Evolutionary conservation across 2,888 invertebrate species (phyloP), one percentile per base, ranked within the genome.

Genomic region (Hirtodrosophila trivittata): DNA sequence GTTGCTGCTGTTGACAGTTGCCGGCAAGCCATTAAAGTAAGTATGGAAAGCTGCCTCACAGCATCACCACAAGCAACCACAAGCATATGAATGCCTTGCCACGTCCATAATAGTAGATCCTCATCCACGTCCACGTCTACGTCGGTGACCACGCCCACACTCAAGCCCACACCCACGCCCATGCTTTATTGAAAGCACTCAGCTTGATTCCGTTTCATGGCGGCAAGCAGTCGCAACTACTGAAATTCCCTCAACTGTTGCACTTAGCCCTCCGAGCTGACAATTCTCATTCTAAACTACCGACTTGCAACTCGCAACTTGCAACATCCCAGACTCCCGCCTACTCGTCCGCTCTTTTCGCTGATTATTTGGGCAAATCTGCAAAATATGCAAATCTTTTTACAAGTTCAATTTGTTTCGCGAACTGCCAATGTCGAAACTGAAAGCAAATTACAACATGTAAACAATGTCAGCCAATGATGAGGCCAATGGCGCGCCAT

Each of bases 321-420:
- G 26, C 59, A 33, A 37, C 25, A 30, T 16, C 9, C 14, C 49
- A 30, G 18, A 21, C 28, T 9, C 7, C 28, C 9, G n/a, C 28
- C 28, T n/a, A 9, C 28, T n/a, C 28, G 5, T 21, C 28, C 28
- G 28, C 28, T 28, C 47, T 49, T 50, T 47, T 35, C 35, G 35
- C 45, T 37, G 74, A 50, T 59, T 59, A 42, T 68, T 69, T 54
- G 26, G 39, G 10, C 12, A 49, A 74, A 50, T 67, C 57, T 41
- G 32, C 14, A 32, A 52, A 47, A 68, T 59, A 74, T 74, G 65
- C 74, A 64, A 72, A 74, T 74, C 38, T n/a, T 33, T 16, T 21
- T 52, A 46, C 45, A 33, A 43, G 60, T 66, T 52, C 51, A 50
- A 55, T 45, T 70, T 58, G 56, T 51, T n/a, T 57, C 45, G 13